Evolutionary conservation across 1,140 invertebrate genomes (phyloP).

Genomic region (Carposina sasakii): DNA sequence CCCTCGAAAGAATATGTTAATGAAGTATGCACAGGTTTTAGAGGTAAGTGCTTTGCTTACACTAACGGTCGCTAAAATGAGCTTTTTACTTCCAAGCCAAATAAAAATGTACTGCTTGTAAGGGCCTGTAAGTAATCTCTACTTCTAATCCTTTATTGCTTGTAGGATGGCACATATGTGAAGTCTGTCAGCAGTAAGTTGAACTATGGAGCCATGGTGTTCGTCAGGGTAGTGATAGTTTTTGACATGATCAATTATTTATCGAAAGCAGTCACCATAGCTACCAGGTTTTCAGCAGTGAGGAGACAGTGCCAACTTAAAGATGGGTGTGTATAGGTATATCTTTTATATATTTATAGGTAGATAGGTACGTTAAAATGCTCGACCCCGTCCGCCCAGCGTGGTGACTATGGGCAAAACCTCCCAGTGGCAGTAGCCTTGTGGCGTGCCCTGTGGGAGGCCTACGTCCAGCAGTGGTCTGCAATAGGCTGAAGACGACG

Average conservation of each 20-base stretch:
- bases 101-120: too few species aligned
- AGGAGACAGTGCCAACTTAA: constrained; percentile 88
- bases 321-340: constrained; percentile 75
- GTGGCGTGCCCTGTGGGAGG: too few species aligned
- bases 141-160: too few species aligned
- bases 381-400: too few species aligned
- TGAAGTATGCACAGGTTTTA: constrained; percentile 92
- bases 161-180: constrained; percentile 90
- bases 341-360: background rate
- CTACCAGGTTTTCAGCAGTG: constrained; percentile 89
- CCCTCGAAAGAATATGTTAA: constrained; percentile 91
- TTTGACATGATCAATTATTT: constrained; percentile 80
- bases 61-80: too few species aligned
- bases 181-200: constrained; percentile 87
- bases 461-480: too few species aligned
- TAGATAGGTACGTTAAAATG: background rate
- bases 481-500: too few species aligned
- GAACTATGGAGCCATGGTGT: constrained; percentile 95
- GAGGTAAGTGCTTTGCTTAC: constrained; percentile 74
- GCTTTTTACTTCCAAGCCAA: too few species aligned
- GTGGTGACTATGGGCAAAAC: too few species aligned
- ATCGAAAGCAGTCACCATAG: constrained; percentile 87
- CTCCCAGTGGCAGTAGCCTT: too few species aligned
- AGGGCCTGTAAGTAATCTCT: too few species aligned
- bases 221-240: constrained; percentile 87